Percentiles rank a stretch among this genome's conserved stretches.
These are phyloP conservation scores for Aradophagus sp. DNA, from an alignment of 1,140 invertebrate species.

Conservation along the genomic window DNA sequence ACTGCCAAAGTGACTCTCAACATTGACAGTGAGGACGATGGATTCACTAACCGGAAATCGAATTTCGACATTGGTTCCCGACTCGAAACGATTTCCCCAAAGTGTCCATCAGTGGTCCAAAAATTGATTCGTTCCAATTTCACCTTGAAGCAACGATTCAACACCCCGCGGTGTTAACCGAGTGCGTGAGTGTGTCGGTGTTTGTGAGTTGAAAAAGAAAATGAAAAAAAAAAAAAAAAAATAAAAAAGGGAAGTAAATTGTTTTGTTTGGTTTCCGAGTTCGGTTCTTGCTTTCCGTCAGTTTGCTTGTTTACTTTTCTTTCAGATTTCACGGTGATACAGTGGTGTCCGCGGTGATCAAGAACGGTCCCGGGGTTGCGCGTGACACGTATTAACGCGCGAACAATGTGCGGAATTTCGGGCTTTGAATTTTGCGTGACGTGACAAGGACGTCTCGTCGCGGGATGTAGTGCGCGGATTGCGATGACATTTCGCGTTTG, in stretches of 20 bases:
- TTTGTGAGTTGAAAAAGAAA: conserved; percentile 10
- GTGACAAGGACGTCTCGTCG: conserved; percentile 64
- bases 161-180: too few relatives aligned
- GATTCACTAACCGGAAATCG: background rate
- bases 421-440: conserved; percentile 72
- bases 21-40: too few relatives aligned
- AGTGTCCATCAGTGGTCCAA: too few relatives aligned
- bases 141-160: too few relatives aligned
- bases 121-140: too few relatives aligned
- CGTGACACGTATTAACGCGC: conserved; percentile 67
- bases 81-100: too few relatives aligned
- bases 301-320: conserved; percentile 15
- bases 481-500: conserved; percentile 69
- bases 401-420: conserved; percentile 73
- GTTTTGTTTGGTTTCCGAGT: conserved; percentile 7
- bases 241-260: background rate
- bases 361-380: conserved; percentile 52
- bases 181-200: conserved; percentile 24
- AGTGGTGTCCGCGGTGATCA: conserved; percentile 48
- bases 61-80: too few relatives aligned
- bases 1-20: too few relatives aligned
- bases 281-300: background rate
- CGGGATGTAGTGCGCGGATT: conserved; percentile 69
- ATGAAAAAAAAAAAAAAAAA: too few relatives aligned
- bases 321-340: conserved; percentile 18